These are phyloP conservation scores for Prietella phreatophila DNA, from an alignment of 2,113 vertebrate genomes.

Conservation along the genomic window DNA sequence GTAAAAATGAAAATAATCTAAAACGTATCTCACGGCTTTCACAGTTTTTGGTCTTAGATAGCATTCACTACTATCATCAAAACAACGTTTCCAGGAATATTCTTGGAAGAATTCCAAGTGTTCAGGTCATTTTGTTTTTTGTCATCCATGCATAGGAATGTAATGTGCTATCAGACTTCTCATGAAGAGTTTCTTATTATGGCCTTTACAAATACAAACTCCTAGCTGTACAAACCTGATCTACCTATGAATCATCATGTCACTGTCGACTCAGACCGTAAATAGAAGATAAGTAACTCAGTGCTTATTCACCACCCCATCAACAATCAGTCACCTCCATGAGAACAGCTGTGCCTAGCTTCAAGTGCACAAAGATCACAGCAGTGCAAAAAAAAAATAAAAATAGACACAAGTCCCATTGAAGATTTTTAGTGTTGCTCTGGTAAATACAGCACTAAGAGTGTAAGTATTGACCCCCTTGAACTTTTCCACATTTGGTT, in stretches of 20 bases:
- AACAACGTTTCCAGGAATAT: too few relatives aligned
- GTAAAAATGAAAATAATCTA: not conserved
- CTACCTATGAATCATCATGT: conserved; percentile 44
- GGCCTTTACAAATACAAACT: not conserved
- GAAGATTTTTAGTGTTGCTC: not conserved
- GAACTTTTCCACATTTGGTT: not conserved
- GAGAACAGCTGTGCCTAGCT: conserved; percentile 5
- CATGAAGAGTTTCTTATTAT: conserved; percentile 4
- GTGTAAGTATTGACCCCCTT: too few relatives aligned
- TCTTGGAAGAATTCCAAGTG: not conserved
- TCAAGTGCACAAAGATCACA: not conserved
- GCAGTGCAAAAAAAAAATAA: not conserved
- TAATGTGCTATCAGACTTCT: not conserved
- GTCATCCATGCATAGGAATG: not conserved
- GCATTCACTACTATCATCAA: not conserved
- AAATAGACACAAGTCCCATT: not conserved
- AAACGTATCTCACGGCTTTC: not conserved
- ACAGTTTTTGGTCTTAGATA: not conserved
- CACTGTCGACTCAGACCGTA: conserved; percentile 47
- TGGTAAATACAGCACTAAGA: not conserved
- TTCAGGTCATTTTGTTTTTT: not conserved
- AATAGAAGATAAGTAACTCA: conserved; percentile 50
- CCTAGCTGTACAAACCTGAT: conserved; percentile 49
- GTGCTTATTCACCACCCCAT: conserved; percentile 46
- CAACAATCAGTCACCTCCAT: conserved; percentile 33